These are phyloP conservation scores for Steinernema khuongi DNA, from an alignment of 1,140 invertebrate species.

Conservation along the genomic window DNA sequence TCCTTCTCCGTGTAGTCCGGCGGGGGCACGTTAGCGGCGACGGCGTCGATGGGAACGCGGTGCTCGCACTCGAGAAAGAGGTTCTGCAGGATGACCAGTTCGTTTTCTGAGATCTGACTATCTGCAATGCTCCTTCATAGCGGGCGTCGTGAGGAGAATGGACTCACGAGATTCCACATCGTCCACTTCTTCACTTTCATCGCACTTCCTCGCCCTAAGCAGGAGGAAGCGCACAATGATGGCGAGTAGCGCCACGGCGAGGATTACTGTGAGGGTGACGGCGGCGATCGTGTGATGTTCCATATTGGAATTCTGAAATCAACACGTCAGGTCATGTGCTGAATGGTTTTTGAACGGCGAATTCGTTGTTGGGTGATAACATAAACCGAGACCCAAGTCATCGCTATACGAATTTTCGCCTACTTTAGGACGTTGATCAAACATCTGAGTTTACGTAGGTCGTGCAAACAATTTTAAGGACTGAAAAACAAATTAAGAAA, in stretches of 20 bases:
- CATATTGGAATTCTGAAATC: neutral
- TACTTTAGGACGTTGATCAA: neutral
- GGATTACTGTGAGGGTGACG: neutral
- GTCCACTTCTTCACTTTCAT: neutral
- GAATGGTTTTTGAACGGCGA: neutral
- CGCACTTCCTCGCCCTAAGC: neutral
- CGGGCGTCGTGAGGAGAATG: neutral
- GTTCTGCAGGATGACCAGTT: neutral
- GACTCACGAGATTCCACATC: constrained; percentile 6
- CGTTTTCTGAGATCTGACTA: constrained; percentile 7
- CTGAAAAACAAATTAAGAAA: too few relatives aligned
- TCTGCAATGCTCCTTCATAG: neutral
- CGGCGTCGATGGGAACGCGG: neutral
- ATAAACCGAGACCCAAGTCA: neutral
- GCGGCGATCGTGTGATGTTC: constrained; percentile 9
- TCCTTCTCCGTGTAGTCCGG: neutral
- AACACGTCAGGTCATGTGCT: neutral
- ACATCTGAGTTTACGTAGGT: neutral
- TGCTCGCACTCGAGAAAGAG: constrained; percentile 6
- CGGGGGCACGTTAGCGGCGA: neutral
- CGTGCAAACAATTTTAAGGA: neutral
- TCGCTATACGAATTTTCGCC: neutral
- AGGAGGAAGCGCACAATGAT: neutral
- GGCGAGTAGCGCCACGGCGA: neutral
- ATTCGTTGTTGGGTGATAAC: neutral